Evolutionary conservation across 2,888 invertebrate species (phyloP), one percentile per base, ranked within the genome.

Genomic region (Melitaea athalia): DNA sequence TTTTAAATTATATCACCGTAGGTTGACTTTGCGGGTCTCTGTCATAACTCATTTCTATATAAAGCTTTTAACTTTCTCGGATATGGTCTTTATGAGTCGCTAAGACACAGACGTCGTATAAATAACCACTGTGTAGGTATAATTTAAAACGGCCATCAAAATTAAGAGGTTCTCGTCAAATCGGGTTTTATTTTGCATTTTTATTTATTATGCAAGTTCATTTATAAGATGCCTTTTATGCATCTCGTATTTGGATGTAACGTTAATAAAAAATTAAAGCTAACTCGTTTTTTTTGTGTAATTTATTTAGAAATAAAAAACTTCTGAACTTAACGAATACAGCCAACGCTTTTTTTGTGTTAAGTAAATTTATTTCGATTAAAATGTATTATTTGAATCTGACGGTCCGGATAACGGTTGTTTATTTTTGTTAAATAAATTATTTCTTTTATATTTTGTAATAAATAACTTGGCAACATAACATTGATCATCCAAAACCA

Each of bases 1-100:
- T 79, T 75, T 78, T 78, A 79, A 81, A 79, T 78, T 74, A 77
- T 78, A 78, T 76, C 76, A 76, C 69, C 69, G 77, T 72, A 65
- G 59, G 70, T 49, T 67, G 72, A 59, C 52, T 67, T 70, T 71
- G 65, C 74, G 68, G 72, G 71, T 59, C 67, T 72, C 72, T 71
- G 73, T 77, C 77, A 78, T 76, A 76, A 73, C 67, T 69, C 64
- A 70, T 72, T 61, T 72, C 67, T 74, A 69, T 72, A 72, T 70
- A 75, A 73, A 73, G 69, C 45, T 70, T 72, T 74, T 67, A 72
- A 71, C 70, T 75, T 74, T 72, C 71, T 66, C 74, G 65, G 64
- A 73, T 74, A 73, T 74, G 72, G 74, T 43, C 69, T 74, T 75
- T 71, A 74, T 63, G 71, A 66, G 63, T 64, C 69, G 64, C 70